Base-by-base conservation (phyloP, 2,113 vertebrate species). In the Micromys minutus region DNA sequence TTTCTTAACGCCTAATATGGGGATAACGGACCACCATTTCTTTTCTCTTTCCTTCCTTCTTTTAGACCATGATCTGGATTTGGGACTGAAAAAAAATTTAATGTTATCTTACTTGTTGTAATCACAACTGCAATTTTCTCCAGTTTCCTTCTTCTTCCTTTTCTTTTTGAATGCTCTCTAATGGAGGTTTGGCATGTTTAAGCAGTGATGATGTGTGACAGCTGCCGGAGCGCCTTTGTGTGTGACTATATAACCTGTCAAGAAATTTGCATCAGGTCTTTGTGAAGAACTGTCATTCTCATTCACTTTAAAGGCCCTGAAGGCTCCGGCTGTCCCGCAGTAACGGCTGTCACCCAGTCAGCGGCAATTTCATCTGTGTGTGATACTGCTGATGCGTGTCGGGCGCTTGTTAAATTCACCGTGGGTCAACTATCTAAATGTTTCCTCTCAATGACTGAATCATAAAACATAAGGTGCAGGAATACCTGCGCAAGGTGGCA, bases 251-350 rank as follows among this genome's bases (percentile, higher is more conserved):
- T 96, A 94, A 93, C 84, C 97, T 98, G 97, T 96, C 98, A 97
- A 94, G 95, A 93, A 96, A 95, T 96, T 97, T 94, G 75, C 1
- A 7, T 95, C 84, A 29, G 94, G 87, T 52, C 92, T 94, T 83
- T 96, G 69, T 98, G 97, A 98, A 96, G 93, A 39, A 93, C 97
- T 98, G 97, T 97, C 98, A 97, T 90, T 96, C 95, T 71, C 79
- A 69, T 69, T 98, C 96, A 96, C 94, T 94, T 92, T 93, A 93
- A 89, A 97, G 95, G 92, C 87, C 74, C 95, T 95, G 52, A 59
- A 65, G 94, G 84, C 90, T 91, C 90, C 91, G n/a, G 31, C 72
- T 76, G 93, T 95, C 95, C 91, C 72, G 12, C 77, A 87, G 1
- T 36, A 16, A 72, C 97, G 50, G 94, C 96, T 98, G 97, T 98